phyloP scores from a whole-genome alignment of 2,113 vertebrate genomes.

The Sciurus niger region DNA sequence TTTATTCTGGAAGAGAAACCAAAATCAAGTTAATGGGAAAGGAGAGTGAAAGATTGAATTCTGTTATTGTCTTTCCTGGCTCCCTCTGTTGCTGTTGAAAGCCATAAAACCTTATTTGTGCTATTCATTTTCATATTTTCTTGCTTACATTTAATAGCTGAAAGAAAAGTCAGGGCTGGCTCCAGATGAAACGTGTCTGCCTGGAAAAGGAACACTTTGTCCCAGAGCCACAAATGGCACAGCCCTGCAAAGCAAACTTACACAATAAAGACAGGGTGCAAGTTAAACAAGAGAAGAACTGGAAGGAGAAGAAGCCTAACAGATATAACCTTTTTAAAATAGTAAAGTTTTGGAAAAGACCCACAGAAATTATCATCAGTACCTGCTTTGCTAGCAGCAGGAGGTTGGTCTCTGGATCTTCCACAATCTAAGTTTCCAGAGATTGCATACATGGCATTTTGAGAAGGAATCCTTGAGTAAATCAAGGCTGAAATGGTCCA shows the following conservation, averaged over 20 bases:
- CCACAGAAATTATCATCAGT: slow-evolving; percentile 50
- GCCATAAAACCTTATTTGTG: slow-evolving; percentile 84
- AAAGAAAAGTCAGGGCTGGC: slow-evolving; percentile 82
- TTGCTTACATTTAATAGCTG: slow-evolving; percentile 78
- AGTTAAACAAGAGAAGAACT: slow-evolving; percentile 82
- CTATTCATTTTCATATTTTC: slow-evolving; percentile 86
- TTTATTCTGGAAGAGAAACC: slow-evolving; percentile 74
- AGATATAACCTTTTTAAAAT: slow-evolving; percentile 78
- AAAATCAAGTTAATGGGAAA: slow-evolving; percentile 79
- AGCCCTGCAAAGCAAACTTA: slow-evolving; percentile 71
- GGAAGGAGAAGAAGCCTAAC: slow-evolving; percentile 70
- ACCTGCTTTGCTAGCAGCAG: slow-evolving; percentile 81
- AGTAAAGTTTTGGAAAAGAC: slow-evolving; percentile 62
- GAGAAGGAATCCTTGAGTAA: slow-evolving; percentile 77
- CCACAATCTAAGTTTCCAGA: slow-evolving; percentile 75
- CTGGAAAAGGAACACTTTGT: slow-evolving; percentile 81
- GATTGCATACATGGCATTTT: slow-evolving; percentile 83
- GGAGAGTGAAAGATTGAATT: slow-evolving; percentile 73
- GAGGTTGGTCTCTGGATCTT: slow-evolving; percentile 78
- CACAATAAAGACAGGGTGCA: slow-evolving; percentile 76
- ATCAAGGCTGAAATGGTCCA: slow-evolving; percentile 68
- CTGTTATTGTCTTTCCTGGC: slow-evolving; percentile 75
- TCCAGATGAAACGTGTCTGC: slow-evolving; percentile 79
- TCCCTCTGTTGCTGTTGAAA: slow-evolving; percentile 70
- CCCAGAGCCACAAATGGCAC: slow-evolving; percentile 61